These are phyloP conservation scores for Tenthredo scrophulariae DNA, from an alignment of 2,888 invertebrate species.

Conservation along the genomic window DNA sequence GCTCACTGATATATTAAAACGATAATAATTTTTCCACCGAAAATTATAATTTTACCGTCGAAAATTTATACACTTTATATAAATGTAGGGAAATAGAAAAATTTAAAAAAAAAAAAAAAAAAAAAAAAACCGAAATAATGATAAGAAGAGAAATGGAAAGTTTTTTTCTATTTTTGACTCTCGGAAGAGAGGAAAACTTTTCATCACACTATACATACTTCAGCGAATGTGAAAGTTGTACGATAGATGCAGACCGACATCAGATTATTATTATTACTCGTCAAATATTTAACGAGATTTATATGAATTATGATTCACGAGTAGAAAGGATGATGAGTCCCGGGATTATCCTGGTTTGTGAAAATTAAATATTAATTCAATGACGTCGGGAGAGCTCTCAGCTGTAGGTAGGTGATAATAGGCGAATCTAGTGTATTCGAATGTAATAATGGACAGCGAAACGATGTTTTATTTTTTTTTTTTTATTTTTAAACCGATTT, in stretches of 20 bases:
- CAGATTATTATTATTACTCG: not conserved
- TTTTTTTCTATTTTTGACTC: not conserved
- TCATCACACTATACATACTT: not conserved
- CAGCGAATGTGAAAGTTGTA: not conserved
- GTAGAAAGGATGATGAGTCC: not conserved
- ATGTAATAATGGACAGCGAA: not conserved
- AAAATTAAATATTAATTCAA: not conserved
- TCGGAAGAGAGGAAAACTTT: not conserved
- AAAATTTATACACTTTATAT: too few species aligned
- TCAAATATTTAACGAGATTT: not conserved
- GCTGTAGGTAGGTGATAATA: not conserved
- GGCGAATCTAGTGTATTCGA: not conserved
- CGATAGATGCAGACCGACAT: not conserved
- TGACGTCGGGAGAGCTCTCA: not conserved
- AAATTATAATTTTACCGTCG: too few species aligned
- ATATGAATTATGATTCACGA: not conserved
- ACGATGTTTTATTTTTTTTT: not conserved
- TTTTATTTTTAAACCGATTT: not conserved
- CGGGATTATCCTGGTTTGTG: not conserved
- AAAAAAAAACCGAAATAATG: too few species aligned
- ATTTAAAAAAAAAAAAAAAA: too few species aligned
- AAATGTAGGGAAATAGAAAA: too few species aligned
- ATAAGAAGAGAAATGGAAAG: too few species aligned
- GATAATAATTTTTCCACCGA: too few species aligned
- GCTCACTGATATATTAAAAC: too few species aligned